Evolutionary conservation across 2,797 vertebrate genomes (phyloP), one percentile per base, ranked within the genome.

Genomic region (Echiichthys vipera): DNA sequence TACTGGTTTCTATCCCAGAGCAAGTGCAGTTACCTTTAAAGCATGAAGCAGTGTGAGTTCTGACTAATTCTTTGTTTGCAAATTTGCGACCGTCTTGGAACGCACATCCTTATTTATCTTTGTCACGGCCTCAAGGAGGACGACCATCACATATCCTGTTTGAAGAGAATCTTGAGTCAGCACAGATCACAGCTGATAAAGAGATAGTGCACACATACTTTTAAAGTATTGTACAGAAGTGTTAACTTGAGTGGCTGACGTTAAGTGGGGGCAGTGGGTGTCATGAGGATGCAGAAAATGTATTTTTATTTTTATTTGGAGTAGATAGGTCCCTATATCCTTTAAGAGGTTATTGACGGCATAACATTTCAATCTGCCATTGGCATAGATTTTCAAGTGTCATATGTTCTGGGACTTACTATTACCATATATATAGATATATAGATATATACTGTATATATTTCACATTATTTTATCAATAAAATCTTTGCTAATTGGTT

Each of bases 101-200:
- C 5, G 4, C 0, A 4, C 32, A 12, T 7, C 46, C 7, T 14
- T 42, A 22, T 32, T 20, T 30, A 11, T 43, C 12, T 45, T 29
- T 42, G 24, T 29, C 24, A 70, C 32, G 46, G 2, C 50, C 36
- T 42, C 2, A 24, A 27, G 29, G 30, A 46, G 3, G n/a, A 24
- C 6, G 2, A 46, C 8, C 3, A 20, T 50, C 30, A 22, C 18
- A 61, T 42, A 59, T 90, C 73, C 84, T 84, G 80, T 83, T 85
- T 78, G 22, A 83, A 29, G 10, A 80, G 78, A 77, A 84, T 50
- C 30, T 72, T 53, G 17, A 43, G 15, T 80, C 25, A 43, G 7
- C 24, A 73, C 25, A 68, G 55, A 62, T 55, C 12, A 42, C 5
- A 22, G 7, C 11, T 46, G 34, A 71, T 73, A 25, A 54, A 27